A percentile compares a stretch with the other conserved stretches of the same genome.
Conservation (phyloP, 1,140 invertebrate species). For the Zeugodacus cucurbitae region DNA sequence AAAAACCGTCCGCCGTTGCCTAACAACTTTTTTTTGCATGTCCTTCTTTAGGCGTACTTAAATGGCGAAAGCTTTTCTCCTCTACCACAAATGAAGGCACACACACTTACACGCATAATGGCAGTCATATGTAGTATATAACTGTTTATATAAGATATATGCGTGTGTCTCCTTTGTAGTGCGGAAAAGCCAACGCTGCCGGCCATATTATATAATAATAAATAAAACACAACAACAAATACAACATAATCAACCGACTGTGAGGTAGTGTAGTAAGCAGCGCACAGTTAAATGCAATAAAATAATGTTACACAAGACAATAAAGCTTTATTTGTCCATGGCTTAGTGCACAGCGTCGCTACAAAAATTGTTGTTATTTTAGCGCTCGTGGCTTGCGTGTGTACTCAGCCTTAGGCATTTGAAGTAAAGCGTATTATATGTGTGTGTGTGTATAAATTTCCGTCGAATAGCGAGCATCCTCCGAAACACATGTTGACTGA, state of each 20-base stretch:
- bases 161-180: not conserved
- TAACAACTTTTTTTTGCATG: too few species aligned
- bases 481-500: slow-evolving; percentile 19
- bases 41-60: slow-evolving; percentile 21
- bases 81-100: not conserved
- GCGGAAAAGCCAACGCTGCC: not conserved
- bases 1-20: not conserved
- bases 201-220: slow-evolving; percentile 19
- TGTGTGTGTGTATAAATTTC: not conserved
- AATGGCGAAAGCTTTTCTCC: not conserved
- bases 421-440: not conserved
- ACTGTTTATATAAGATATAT: too few species aligned
- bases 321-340: not conserved
- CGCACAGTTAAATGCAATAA: not conserved
- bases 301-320: not conserved
- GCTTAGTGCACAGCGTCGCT: not conserved
- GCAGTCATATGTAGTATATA: too few species aligned
- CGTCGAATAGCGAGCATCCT: not conserved
- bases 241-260: not conserved
- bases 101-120: not conserved
- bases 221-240: not conserved
- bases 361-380: not conserved
- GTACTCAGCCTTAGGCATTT: not conserved
- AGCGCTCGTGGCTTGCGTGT: not conserved
- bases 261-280: not conserved